A percentile compares a stretch with the other conserved stretches of the same genome.
These are phyloP conservation scores for Stegodyphus mimosarum DNA, from an alignment of 1,140 invertebrate genomes.

Conservation along the genomic window DNA sequence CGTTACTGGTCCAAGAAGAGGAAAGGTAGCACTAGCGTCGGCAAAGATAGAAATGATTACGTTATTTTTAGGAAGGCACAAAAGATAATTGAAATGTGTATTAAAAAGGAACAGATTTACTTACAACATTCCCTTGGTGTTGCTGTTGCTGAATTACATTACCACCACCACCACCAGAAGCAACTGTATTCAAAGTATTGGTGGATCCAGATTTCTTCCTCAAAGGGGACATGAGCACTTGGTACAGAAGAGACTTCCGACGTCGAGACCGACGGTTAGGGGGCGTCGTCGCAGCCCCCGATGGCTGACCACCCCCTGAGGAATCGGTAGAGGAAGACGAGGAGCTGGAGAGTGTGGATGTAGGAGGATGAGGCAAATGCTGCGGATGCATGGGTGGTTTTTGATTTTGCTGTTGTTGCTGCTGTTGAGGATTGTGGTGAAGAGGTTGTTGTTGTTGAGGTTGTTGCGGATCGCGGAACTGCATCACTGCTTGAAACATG, in stretches of 20 bases:
- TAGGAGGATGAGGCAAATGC: conserved; percentile 10
- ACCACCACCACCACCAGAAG: background rate
- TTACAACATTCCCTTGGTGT: conserved; percentile 8
- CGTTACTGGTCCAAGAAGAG: too few relatives aligned
- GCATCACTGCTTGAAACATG: conserved; percentile 58
- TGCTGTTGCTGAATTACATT: background rate
- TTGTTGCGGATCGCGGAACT: conserved; percentile 43
- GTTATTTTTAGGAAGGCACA: background rate
- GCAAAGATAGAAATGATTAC: too few relatives aligned
- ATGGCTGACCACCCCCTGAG: background rate
- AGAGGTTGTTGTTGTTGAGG: background rate
- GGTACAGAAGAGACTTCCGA: conserved; percentile 55
- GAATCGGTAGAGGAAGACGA: background rate
- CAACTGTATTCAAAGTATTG: conserved; percentile 51
- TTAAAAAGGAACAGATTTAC: background rate
- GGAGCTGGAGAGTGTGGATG: conserved; percentile 17
- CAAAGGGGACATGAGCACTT: conserved; percentile 54
- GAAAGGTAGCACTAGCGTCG: too few relatives aligned
- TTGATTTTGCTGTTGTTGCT: conserved; percentile 1
- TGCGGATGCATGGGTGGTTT: conserved; percentile 15
- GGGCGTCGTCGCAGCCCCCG: conserved; percentile 38
- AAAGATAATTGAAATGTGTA: background rate
- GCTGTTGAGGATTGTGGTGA: conserved; percentile 26
- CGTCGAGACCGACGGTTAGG: conserved; percentile 42
- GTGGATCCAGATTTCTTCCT: conserved; percentile 55